Evolutionary conservation across 2,113 vertebrate species (phyloP), one percentile per base, ranked within the genome.

Genomic region (Morone chrysops): DNA sequence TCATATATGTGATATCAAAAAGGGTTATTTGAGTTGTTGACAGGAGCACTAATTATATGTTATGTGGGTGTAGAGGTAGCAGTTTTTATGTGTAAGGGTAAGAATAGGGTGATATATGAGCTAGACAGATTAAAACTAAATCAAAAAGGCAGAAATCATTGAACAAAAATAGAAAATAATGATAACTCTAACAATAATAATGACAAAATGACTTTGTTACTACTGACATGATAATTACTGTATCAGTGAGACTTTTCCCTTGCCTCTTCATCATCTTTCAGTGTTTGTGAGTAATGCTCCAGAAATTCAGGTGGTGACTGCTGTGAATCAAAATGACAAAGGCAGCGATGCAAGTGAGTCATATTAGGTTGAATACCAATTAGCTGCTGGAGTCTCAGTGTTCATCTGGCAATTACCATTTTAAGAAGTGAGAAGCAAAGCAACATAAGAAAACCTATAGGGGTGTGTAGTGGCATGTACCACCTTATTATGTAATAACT

Each of bases 321-420:
- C 54, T 77, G 41, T 75, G 66, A 78, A 81, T 78, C 50, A 69
- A 70, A 77, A 75, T 57, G 50, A 71, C 36, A 83, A 85, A 82
- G 31, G 18, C 51, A 66, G 80, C 36, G 2, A 72, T 8, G 78
- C 11, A n/a, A 82, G 36, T 79, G 57, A 83, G 12, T 74, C 57
- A n/a, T 40, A 59, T 59, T 62, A 48, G 61, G 71, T 11, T 73
- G 62, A 79, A 80, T 66, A 41, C 4, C n/a, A 84, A 75, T 78
- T 68, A 78, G 59, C 57, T 25, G 62, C n/a, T 22, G 40, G 66
- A 54, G 38, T 54, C 17, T 43, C 41, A 69, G 38, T 31, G 38
- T 62, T 81, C 36, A 47, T 69, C 53, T 78, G 59, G 36, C 68
- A 69, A 18, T 71, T 5, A 40, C 14, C 43, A 36, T 57, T 57